These are phyloP conservation scores for Cynoglossus semilaevis DNA, from an alignment of 2,113 vertebrate genomes.

Conservation along the genomic window DNA sequence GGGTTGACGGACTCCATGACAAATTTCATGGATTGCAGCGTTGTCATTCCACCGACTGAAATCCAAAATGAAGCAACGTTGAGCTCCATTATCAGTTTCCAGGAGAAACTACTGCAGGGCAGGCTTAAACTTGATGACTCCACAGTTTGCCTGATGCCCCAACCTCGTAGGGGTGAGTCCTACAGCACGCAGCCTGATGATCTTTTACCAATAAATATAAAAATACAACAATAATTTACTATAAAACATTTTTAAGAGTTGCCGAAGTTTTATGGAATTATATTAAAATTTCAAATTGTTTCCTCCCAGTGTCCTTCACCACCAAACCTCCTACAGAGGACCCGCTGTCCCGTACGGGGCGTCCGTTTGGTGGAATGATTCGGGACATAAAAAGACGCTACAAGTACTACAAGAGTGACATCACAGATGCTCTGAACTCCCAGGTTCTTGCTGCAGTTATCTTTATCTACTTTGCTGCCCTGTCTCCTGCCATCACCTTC, in stretches of 20 bases:
- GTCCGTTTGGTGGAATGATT: constrained; percentile 86
- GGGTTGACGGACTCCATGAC: constrained; percentile 78
- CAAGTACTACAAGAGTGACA: constrained; percentile 87
- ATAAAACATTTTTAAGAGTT: too few species aligned
- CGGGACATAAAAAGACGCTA: constrained; percentile 86
- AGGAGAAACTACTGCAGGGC: constrained; percentile 83
- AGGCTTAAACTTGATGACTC: constrained; percentile 63
- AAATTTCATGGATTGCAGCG: constrained; percentile 86
- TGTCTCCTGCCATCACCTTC: constrained; percentile 93
- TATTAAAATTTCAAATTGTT: constrained; percentile 1
- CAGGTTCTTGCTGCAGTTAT: constrained; percentile 91
- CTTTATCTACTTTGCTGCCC: constrained; percentile 96
- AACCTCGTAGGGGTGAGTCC: constrained; percentile 54
- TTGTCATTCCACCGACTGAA: constrained; percentile 87
- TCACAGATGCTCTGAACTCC: constrained; percentile 84
- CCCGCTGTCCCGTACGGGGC: constrained; percentile 81
- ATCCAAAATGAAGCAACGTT: constrained; percentile 78
- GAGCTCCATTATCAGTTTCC: constrained; percentile 80
- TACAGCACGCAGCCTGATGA: not conserved
- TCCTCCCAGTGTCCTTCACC: constrained; percentile 46
- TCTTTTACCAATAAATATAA: not conserved
- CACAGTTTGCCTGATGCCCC: constrained; percentile 34
- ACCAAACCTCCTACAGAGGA: constrained; percentile 71
- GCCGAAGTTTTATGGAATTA: not conserved
- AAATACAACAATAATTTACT: not conserved